Base-by-base conservation (phyloP, 53 echinoderm and acorn worm genomes). In the Hippasteria phrygiana region DNA sequence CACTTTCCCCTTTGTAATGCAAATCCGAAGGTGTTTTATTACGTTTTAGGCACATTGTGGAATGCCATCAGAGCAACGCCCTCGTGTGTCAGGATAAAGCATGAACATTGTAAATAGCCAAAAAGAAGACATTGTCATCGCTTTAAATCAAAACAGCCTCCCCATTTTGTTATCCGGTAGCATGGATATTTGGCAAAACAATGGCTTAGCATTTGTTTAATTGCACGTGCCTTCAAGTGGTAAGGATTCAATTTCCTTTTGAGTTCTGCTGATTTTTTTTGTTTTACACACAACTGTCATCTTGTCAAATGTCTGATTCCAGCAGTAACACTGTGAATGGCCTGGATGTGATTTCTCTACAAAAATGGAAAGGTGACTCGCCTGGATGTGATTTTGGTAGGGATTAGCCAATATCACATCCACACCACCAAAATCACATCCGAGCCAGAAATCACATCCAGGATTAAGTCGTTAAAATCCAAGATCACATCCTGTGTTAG, bases 231-330 rank as follows among this genome's bases (percentile, higher is more conserved):
- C 51, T 51, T 51, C 2, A 51, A 4, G 3, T 51, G 51, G 51
- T 0, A 51, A 51, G 51, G 9, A 6, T n/a, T n/a, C n/a, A n/a
- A 51, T 2, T 51, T 51, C 20, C 51, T 1, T 51, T 51, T 51
- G 51, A 51, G 0, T 51, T 51, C n/a, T n/a, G n/a, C 16, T 51
- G 51, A 14, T 51, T 51, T 51, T 4, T 1, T 51, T 2, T 51
- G 16, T 1, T 51, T 51, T 69, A 14, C 12, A 69, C 69, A 69
- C 13, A 34, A 69, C 37, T 69, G 37, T 69, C n/a, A 36, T 69
- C 37, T 69, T 69, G 69, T 69, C 69, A 36, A 36, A 20, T 69
- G 29, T 37, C 69, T 32, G 69, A 37, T 69, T 69, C 69, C 69
- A 69, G 38, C 13, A 36, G 69, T 69, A 36, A 69, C 69, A 69